Conservation (phyloP, 2,888 invertebrate genomes). For the Pelosia muscerda region DNA sequence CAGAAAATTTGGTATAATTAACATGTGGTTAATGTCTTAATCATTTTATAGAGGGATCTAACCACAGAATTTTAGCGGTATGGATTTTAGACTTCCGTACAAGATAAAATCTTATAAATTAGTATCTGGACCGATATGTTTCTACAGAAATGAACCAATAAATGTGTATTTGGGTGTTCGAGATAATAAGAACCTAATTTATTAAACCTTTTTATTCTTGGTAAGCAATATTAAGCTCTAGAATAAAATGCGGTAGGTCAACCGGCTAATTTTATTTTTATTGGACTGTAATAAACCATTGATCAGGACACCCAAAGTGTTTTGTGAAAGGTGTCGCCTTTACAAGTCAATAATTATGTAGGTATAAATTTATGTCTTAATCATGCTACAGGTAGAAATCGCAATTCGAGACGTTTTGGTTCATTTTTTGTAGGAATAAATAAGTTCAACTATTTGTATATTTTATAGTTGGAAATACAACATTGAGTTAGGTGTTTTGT, state of each 20-base stretch:
- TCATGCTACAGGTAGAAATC: neutral
- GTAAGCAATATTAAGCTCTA: neutral
- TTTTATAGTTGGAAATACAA: no score
- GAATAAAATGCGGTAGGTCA: slow-evolving; percentile 21
- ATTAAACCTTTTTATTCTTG: neutral
- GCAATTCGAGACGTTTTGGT: neutral
- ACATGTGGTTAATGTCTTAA: slow-evolving; percentile 45
- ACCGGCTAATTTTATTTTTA: slow-evolving; percentile 36
- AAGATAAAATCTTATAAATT: slow-evolving; percentile 5
- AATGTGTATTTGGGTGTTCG: slow-evolving; percentile 18
- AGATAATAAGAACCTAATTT: slow-evolving; percentile 18
- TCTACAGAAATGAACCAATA: neutral
- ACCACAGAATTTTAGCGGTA: slow-evolving; percentile 31
- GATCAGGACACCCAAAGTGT: slow-evolving; percentile 45
- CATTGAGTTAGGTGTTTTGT: neutral
- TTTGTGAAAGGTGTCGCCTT: slow-evolving; percentile 33
- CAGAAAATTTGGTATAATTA: slow-evolving; percentile 42
- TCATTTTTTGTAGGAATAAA: neutral
- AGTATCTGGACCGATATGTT: slow-evolving; percentile 2
- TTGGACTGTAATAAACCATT: slow-evolving; percentile 25
- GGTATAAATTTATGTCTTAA: slow-evolving; percentile 24
- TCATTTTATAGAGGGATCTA: slow-evolving; percentile 23
- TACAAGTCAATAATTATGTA: slow-evolving; percentile 38
- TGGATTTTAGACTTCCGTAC: slow-evolving; percentile 5
- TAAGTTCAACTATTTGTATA: neutral